Base-by-base conservation (phyloP, 2,888 invertebrate genomes). In the Ormyrus labotus region DNA sequence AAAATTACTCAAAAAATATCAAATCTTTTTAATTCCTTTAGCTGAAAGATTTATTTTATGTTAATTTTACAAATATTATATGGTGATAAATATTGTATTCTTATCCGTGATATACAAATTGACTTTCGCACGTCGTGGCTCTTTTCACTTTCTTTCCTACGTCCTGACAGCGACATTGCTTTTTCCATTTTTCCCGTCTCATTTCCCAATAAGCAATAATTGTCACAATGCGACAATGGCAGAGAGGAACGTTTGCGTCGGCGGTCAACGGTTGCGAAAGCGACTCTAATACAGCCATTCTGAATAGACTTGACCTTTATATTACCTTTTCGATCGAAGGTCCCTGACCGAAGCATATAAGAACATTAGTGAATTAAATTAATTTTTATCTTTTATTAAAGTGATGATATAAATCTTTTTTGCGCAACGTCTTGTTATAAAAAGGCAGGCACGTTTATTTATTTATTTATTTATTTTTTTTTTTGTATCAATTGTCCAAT, bases 251-350 rank as follows among this genome's bases (percentile, higher is more conserved):
- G 34, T 48, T 48, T 34, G 67, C 61, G 61, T 55, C n/a, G 58
- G 78, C 10, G 19, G 67, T 47, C 34, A 34, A 34, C 19, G 34
- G 11, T 78, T 61, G 53, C 55, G 61, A 72, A 74, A 73, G 57
- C 34, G 34, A 34, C 34, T 34, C 34, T 4, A 4, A 4, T 10
- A 51, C 45, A 45, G 13, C 67, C 9, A 19, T 19, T 34, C n/a
- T 5, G 48, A 53, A 51, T 64, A 79, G 68, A 57, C 79, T 79
- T 74, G 79, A 79, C 79, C 79, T 79, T 74, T 74, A 58, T 72
- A 53, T 60, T 60, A 8, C 53, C 61, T 58, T 68, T 69, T 61
- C 6, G 45, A 64, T 74, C 64, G 79, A 74, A 79, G 50, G 74
- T 64, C 73, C 10, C 58, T 61, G 55, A 72, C 58, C 71, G 47